Evolutionary conservation across 2,888 invertebrate genomes (phyloP), one percentile per base, ranked within the genome.

Genomic region (Oscheius myriophilus): DNA sequence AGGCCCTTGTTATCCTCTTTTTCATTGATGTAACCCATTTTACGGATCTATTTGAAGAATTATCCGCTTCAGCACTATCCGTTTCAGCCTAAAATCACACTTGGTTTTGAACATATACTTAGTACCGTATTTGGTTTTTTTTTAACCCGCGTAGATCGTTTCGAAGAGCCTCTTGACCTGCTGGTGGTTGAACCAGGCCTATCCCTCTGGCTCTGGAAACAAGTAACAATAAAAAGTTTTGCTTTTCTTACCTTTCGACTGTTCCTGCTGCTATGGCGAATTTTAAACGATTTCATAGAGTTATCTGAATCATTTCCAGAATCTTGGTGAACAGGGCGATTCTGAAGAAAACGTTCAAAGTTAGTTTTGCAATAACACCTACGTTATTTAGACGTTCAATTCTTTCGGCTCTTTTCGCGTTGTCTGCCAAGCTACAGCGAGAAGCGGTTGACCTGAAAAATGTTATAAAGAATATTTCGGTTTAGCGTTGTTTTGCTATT

Each of bases 11-110:
- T 23, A 79, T 79, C 25, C 78, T 46, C 46, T 70, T 71, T 65
- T 75, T 76, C 76, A 79, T 76, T 6, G 75, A 73, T 0, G 65
- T 62, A 6, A 79, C 76, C 79, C 79, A 79, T 67, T 73, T 70
- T 23, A 73, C 77, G 12, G 67, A 46, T 51, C 74, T 41, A 46
- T 49, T 61, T 25, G 49, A 16, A 14, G 46, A 46, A 46, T 33
- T 33, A 33, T 33, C 33, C 33, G 33, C 4, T 33, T 33, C 33
- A 3, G 33, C 33, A 9, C 4, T 33, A 33, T 33, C 33, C 3
- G 9, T 33, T 33, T 33, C 33, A 33, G 9, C 33, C 33, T 33
- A 33, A 33, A 33, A 6, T 33, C 9, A 33, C 3, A 33, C 33
- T 6, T 33, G 33, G 33, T 33, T 33, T 33, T 33, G 9, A 33